Evolutionary conservation across 2,113 vertebrate genomes (phyloP).

Genomic region (Pachyramphus minor): DNA sequence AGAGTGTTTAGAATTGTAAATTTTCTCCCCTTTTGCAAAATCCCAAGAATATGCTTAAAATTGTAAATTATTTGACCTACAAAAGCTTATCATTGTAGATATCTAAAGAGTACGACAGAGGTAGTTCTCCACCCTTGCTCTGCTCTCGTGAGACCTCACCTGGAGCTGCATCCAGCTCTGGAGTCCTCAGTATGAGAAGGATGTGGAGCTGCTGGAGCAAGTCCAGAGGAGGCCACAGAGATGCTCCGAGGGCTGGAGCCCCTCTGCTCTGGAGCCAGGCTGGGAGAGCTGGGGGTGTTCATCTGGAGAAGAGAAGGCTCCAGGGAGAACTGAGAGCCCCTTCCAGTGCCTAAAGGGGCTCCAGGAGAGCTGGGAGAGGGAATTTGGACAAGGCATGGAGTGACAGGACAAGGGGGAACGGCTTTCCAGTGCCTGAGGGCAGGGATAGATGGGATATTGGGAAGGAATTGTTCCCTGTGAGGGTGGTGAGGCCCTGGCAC

Average conservation of each 20-base stretch:
- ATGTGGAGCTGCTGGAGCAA: not conserved
- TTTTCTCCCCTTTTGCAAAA: not conserved
- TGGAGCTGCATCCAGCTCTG: not conserved
- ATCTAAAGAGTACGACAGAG: not conserved
- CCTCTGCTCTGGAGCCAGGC: not conserved
- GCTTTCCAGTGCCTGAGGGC: not conserved
- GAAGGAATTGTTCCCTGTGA: rapidly evolving
- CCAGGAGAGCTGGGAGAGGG: not conserved
- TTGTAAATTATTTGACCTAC: not conserved
- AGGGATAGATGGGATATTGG: rapidly evolving
- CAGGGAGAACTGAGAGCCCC: not conserved
- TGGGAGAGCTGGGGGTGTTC: rapidly evolving
- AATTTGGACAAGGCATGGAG: not conserved
- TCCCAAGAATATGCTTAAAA: not conserved
- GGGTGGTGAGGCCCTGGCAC: not conserved
- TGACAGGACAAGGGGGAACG: not conserved
- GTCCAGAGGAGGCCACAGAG: not conserved
- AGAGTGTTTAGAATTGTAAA: not conserved
- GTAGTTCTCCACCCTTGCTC: not conserved
- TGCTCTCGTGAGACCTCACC: not conserved
- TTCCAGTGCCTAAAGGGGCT: rapidly evolving
- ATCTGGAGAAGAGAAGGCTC: not conserved
- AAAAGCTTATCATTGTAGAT: not conserved
- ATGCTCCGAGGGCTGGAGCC: not conserved
- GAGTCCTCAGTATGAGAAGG: not conserved